Percentiles rank a stretch among this genome's conserved stretches.
Conservation (phyloP, 1,140 invertebrate species). For the Pachypeltis micranthus region DNA sequence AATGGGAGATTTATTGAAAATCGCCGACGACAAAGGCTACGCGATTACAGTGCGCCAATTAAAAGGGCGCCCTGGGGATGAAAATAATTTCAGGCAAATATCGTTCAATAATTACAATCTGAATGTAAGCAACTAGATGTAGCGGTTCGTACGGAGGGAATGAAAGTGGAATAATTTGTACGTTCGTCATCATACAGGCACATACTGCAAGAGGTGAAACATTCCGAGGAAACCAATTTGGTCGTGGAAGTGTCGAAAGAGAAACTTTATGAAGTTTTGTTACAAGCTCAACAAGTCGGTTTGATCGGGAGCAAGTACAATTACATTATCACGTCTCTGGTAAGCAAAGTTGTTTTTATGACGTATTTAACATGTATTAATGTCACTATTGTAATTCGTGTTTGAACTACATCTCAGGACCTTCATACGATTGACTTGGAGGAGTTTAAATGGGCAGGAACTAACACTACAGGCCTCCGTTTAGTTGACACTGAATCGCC, state of each 20-base stretch:
- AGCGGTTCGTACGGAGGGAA: too few relatives aligned
- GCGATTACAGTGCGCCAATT: slow-evolving; percentile 47
- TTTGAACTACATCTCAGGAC: slow-evolving; percentile 44
- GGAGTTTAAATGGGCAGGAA: slow-evolving; percentile 68
- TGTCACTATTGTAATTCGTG: too few relatives aligned
- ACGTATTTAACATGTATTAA: too few relatives aligned
- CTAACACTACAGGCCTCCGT: slow-evolving; percentile 67
- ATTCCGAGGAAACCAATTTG: slow-evolving; percentile 53
- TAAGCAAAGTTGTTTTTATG: slow-evolving; percentile 33
- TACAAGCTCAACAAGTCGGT: slow-evolving; percentile 70
- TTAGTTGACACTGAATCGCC: slow-evolving; percentile 49
- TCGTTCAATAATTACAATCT: too few relatives aligned
- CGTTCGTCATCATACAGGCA: too few relatives aligned
- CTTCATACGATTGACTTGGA: slow-evolving; percentile 66
- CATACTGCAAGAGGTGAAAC: slow-evolving; percentile 46
- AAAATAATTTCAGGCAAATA: slow-evolving; percentile 40
- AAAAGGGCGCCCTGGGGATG: slow-evolving; percentile 35
- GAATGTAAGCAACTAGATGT: too few relatives aligned
- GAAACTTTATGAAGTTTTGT: slow-evolving; percentile 52
- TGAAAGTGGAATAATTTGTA: too few relatives aligned
- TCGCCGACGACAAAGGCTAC: slow-evolving; percentile 45
- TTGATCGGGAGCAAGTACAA: slow-evolving; percentile 62
- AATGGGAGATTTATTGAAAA: slow-evolving; percentile 62
- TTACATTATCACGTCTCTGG: slow-evolving; percentile 63
- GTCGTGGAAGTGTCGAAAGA: slow-evolving; percentile 62